Percentiles rank a stretch among this genome's conserved stretches.
These are phyloP conservation scores for Drosophila robusta DNA, from an alignment of 2,888 invertebrate genomes.

Conservation along the genomic window DNA sequence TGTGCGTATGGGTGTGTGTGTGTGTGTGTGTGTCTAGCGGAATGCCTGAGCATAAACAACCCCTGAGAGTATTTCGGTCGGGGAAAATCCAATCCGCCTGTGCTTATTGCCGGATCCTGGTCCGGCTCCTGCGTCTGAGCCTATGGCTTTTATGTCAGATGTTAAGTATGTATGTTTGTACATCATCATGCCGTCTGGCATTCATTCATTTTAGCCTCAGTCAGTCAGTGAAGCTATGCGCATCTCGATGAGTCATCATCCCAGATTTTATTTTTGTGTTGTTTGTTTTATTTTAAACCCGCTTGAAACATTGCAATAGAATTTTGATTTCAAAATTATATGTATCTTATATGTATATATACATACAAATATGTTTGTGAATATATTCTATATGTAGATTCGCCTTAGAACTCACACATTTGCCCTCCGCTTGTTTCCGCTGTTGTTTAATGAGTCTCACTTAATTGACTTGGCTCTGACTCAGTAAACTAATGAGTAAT, in stretches of 20 bases:
- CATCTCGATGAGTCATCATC: constrained; percentile 62
- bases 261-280: constrained; percentile 40
- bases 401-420: background rate
- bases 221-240: constrained; percentile 53
- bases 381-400: background rate
- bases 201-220: constrained; percentile 40
- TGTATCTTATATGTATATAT: background rate
- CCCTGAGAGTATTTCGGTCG: constrained; percentile 30
- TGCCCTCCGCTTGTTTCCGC: background rate
- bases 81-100: constrained; percentile 18
- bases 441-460: constrained; percentile 10
- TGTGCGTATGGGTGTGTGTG: constrained; percentile 2
- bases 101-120: background rate
- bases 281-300: constrained; percentile 67
- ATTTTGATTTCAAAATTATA: background rate
- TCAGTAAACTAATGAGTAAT: constrained; percentile 19
- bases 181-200: constrained; percentile 29
- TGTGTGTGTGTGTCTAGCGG: constrained; percentile 44
- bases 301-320: constrained; percentile 25
- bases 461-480: constrained; percentile 18
- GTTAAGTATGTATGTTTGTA: constrained; percentile 59
- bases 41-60: constrained; percentile 42
- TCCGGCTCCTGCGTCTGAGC: background rate
- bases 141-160: constrained; percentile 60
- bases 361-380: background rate